Conservation (phyloP, 2,888 invertebrate genomes). For the Acronicta alni region DNA sequence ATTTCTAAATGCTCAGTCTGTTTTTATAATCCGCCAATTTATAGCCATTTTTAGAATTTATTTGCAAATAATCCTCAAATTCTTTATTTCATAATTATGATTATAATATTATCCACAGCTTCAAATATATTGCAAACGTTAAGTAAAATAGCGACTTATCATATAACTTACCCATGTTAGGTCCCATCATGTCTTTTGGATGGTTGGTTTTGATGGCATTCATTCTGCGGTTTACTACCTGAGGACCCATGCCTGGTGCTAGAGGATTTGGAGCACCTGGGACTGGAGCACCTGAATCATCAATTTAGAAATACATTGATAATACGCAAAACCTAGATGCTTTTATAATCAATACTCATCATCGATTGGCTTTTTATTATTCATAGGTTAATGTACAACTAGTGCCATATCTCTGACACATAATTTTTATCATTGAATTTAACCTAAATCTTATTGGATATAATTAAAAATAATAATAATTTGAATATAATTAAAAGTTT, state of each 20-base stretch:
- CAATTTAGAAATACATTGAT: slow-evolving; percentile 1
- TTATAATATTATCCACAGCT: slow-evolving; percentile 42
- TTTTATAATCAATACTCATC: no score
- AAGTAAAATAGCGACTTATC: slow-evolving; percentile 4
- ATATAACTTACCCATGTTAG: slow-evolving; percentile 92
- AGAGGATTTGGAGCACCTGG: slow-evolving; percentile 83
- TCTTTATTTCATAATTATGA: slow-evolving; percentile 18
- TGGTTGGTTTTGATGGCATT: slow-evolving; percentile 96
- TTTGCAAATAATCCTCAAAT: slow-evolving; percentile 2
- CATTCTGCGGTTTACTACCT: slow-evolving; percentile 93
- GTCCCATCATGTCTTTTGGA: slow-evolving; percentile 94
- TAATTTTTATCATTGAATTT: not conserved
- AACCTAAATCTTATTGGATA: not conserved
- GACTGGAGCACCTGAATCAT: slow-evolving; percentile 63
- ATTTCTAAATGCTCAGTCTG: no score
- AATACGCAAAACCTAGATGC: no score
- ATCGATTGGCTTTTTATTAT: not conserved
- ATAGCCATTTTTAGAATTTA: not conserved
- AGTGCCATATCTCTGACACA: not conserved
- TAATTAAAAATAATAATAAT: no score
- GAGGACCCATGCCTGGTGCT: slow-evolving; percentile 86
- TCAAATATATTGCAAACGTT: slow-evolving; percentile 19
- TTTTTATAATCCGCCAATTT: no score
- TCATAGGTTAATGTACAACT: not conserved
- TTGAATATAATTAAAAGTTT: no score